These are phyloP conservation scores for Cacatua alba DNA, from an alignment of 2,113 vertebrate species.

Conservation along the genomic window DNA sequence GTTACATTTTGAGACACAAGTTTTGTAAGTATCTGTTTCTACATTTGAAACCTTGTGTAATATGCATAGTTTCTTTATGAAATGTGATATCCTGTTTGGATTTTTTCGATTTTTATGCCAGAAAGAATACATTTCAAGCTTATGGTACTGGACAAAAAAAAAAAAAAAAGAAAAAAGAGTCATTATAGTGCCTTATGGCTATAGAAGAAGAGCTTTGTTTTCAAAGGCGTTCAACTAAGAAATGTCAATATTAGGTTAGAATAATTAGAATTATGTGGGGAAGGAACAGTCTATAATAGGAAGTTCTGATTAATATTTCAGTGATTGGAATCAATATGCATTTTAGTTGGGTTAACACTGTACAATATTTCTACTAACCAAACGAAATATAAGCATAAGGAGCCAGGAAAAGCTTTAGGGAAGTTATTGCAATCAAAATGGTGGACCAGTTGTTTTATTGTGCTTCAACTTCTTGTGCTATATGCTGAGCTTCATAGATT, in stretches of 20 bases:
- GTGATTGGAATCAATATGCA: slow-evolving; percentile 11
- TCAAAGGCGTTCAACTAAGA: neutral
- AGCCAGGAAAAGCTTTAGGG: neutral
- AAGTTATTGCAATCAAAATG: neutral
- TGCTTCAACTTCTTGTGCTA: neutral
- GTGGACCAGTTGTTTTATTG: neutral
- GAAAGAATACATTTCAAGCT: slow-evolving; percentile 19
- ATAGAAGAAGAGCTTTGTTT: neutral
- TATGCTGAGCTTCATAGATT: neutral
- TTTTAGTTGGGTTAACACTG: neutral
- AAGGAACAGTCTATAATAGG: neutral
- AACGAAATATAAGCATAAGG: neutral
- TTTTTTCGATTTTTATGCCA: neutral
- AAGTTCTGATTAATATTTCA: slow-evolving; percentile 1
- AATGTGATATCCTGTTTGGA: slow-evolving; percentile 39
- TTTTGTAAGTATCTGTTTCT: slow-evolving; percentile 65
- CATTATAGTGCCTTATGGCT: neutral
- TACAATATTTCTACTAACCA: neutral
- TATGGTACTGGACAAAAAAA: neutral
- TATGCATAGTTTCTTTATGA: slow-evolving; percentile 65
- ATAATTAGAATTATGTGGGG: neutral
- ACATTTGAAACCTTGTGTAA: slow-evolving; percentile 59
- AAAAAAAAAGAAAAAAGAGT: neutral
- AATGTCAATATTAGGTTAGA: neutral
- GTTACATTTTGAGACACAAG: slow-evolving; percentile 62